Base-by-base conservation (phyloP, 2,888 invertebrate genomes). In the Galerucella nymphaeae region DNA sequence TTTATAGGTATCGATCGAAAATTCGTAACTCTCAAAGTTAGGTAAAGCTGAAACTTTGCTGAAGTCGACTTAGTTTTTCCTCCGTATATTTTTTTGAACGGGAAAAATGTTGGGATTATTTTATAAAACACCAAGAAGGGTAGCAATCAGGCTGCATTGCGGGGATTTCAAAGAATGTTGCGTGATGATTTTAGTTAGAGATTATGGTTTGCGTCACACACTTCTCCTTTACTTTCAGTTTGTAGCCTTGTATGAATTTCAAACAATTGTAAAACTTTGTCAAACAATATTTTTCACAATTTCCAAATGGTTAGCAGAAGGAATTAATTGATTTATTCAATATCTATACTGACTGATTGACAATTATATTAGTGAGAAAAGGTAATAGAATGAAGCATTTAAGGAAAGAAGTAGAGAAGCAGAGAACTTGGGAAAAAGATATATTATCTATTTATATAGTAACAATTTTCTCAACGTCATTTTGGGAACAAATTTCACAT, bases 121-220 rank as follows among this genome's bases (percentile, higher is more conserved):
- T 78, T 71, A 76, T 76, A 75, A 76, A 78, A 79, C 69, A 68
- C 66, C 70, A 70, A 75, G 77, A 71, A 76, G 77, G 76, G 76
- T 76, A 79, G 78, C 75, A 79, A 78, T 79, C 80, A 76, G 79
- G 82, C 82, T 82, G 82, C 82, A 82, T 75, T 82, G 82, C 82
- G 81, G 82, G 77, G 55, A 63, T 64, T 80, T 75, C 78, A 78
- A 76, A 78, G 75, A 76, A 76, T 72, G 76, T 82, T 79, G 82
- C 82, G 82, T 82, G 82, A 78, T 77, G 79, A 80, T 79, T 78
- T 67, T 63, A 72, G 68, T 70, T 66, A 68, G 72, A 79, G 81
- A 81, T 81, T 81, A 78, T 77, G 77, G 73, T 73, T 77, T 80
- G 81, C 80, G 80, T 79, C 78, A 80, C 79, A 80, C 81, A 79